Conservation (phyloP, 2,888 invertebrate species). For the Ectobius pallidus region DNA sequence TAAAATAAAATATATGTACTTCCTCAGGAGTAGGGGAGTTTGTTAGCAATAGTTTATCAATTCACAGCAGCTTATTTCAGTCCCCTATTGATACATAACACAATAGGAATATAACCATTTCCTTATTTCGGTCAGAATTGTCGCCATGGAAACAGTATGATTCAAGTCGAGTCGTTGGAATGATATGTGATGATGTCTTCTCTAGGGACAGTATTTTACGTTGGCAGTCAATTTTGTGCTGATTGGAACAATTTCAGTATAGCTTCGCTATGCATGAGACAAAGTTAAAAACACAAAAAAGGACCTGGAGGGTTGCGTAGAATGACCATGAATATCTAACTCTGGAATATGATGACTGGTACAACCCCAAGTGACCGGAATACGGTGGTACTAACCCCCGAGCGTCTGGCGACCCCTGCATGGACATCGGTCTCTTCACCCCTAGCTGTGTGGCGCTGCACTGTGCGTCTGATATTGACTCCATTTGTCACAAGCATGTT, state of each 20-base stretch:
- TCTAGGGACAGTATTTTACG: neutral
- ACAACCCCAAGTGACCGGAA: conserved; percentile 15
- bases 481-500: conserved; percentile 35
- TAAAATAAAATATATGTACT: too few species aligned
- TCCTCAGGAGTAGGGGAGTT: too few species aligned
- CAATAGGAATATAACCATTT: too few species aligned
- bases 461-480: conserved; percentile 28
- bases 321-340: conserved; percentile 27
- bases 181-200: too few species aligned
- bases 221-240: conserved; percentile 9
- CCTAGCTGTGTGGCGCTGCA: neutral
- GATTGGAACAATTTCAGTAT: neutral
- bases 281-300: conserved; percentile 11
- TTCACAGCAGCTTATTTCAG: too few species aligned
- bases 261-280: conserved; percentile 20
- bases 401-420: neutral
- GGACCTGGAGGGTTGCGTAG: conserved; percentile 10
- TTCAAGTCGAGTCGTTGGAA: too few species aligned
- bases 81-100: too few species aligned
- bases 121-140: too few species aligned
- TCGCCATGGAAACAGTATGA: too few species aligned
- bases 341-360: conserved; percentile 20
- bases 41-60: too few species aligned
- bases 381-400: neutral
- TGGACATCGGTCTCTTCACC: conserved; percentile 6